Evolutionary conservation across 37 sponge, comb jelly and placozoan genomes (phyloP).

Genomic region (Chondrosia reniformis): DNA sequence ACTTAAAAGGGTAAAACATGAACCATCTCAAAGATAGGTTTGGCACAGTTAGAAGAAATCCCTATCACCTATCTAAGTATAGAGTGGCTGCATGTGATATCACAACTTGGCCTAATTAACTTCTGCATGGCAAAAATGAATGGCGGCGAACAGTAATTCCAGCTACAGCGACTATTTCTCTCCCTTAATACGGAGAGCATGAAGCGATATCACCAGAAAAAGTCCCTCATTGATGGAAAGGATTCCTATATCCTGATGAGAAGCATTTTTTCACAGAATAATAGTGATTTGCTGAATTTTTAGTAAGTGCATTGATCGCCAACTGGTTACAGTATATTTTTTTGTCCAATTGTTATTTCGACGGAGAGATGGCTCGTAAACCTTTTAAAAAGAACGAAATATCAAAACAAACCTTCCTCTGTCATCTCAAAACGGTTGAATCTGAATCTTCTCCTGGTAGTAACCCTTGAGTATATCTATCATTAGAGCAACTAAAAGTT

Average conservation of each 20-base stretch:
- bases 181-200: background rate
- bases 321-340: background rate
- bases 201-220: background rate
- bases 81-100: conserved; percentile 9
- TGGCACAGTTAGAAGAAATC: too few species aligned
- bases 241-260: background rate
- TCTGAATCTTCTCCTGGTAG: too few species aligned
- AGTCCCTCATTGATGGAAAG: background rate
- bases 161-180: background rate
- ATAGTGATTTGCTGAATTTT: background rate
- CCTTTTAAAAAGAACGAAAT: too few species aligned
- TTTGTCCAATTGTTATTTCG: too few species aligned
- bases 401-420: too few species aligned
- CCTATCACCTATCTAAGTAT: too few species aligned
- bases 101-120: conserved; percentile 8
- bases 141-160: background rate
- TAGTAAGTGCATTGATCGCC: background rate
- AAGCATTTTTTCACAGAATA: background rate
- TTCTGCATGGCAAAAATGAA: conserved; percentile 17
- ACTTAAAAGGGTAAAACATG: too few species aligned
- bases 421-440: too few species aligned
- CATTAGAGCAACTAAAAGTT: too few species aligned
- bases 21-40: too few species aligned
- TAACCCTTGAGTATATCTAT: too few species aligned
- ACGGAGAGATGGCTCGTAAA: too few species aligned